These are phyloP conservation scores for Epinotia bilunana DNA, from an alignment of 2,888 invertebrate genomes.

Conservation along the genomic window DNA sequence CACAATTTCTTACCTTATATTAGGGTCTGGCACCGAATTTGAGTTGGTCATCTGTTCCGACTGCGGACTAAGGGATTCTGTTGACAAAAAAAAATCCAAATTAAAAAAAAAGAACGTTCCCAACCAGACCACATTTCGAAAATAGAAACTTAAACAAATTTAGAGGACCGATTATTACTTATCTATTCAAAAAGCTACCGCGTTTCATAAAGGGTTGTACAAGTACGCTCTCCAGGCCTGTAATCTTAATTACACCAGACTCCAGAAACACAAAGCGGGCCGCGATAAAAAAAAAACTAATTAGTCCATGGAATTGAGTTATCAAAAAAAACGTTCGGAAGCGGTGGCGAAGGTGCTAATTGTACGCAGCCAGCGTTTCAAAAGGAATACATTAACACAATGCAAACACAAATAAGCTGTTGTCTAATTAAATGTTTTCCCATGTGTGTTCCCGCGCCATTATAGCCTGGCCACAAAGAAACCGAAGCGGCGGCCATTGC, in stretches of 20 bases:
- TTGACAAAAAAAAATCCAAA: slow-evolving; percentile 57
- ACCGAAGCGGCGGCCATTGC: slow-evolving; percentile 63
- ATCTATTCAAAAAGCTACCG: slow-evolving; percentile 64
- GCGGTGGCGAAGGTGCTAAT: slow-evolving; percentile 79
- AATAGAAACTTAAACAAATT: slow-evolving; percentile 43
- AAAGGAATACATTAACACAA: slow-evolving; percentile 81
- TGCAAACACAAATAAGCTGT: slow-evolving; percentile 84
- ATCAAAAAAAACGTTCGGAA: slow-evolving; percentile 71
- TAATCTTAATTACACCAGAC: slow-evolving; percentile 75
- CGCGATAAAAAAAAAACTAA: slow-evolving; percentile 53
- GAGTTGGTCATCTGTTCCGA: slow-evolving; percentile 77
- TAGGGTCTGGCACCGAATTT: slow-evolving; percentile 74
- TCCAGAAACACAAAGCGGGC: slow-evolving; percentile 49
- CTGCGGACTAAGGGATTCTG: slow-evolving; percentile 80
- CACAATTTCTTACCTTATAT: slow-evolving; percentile 68
- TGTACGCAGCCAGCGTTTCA: slow-evolving; percentile 70
- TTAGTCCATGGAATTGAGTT: slow-evolving; percentile 70
- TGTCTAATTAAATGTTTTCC: slow-evolving; percentile 84
- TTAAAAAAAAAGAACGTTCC: slow-evolving; percentile 28
- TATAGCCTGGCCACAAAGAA: slow-evolving; percentile 69
- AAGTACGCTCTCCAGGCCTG: slow-evolving; percentile 62
- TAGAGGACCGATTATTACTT: slow-evolving; percentile 59
- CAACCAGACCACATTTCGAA: not conserved
- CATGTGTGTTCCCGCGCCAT: slow-evolving; percentile 65
- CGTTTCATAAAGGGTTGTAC: slow-evolving; percentile 71